Base-by-base conservation (phyloP, 2,113 vertebrate genomes). In the Dermatemys mawii region DNA sequence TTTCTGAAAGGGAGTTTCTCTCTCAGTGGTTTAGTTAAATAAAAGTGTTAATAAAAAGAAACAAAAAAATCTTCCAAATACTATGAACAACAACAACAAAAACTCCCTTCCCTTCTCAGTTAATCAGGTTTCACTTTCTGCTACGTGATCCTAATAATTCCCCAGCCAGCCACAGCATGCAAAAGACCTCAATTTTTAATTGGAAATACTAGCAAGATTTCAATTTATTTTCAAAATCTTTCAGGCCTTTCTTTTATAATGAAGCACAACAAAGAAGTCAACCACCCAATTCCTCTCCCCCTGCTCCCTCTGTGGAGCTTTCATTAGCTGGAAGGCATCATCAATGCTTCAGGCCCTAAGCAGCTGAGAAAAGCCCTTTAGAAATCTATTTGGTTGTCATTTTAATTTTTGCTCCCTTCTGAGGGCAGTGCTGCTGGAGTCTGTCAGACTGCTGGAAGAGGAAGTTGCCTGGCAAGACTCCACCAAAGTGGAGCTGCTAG, bases 401-500 rank as follows among this genome's bases (percentile, higher is more conserved):
- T 88, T 92, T 35, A 92, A 88, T 82, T 86, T 48, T 81, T 41
- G 67, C 93, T 97, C 96, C 97, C 92, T 94, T 96, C 95, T 1
- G 26, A 93, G 92, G 92, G 96, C 96, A 96, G 82, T n/a, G 83
- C 83, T 87, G 93, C 93, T 95, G 95, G 97, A 98, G 97, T 96
- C 97, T 93, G 94, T 94, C 90, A 90, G 97, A 96, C 96, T 50
- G 96, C 96, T 93, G 89, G 12, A 95, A 97, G 96, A 98, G 98
- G 98, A 98, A 98, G 98, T 97, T 89, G 89, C 94, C 97, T 97
- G 98, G 98, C 98, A 96, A 94, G 89, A 78, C 94, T 97, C 98
- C 98, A 97, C 97, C 97, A 92, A 93, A 97, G 97, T 96, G 96
- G 98, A 97, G 97, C 97, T 98, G 98, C 97, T 98, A 98, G 98